These are phyloP conservation scores for Hypanus sabinus DNA, from an alignment of 2,113 vertebrate genomes.

Conservation along the genomic window DNA sequence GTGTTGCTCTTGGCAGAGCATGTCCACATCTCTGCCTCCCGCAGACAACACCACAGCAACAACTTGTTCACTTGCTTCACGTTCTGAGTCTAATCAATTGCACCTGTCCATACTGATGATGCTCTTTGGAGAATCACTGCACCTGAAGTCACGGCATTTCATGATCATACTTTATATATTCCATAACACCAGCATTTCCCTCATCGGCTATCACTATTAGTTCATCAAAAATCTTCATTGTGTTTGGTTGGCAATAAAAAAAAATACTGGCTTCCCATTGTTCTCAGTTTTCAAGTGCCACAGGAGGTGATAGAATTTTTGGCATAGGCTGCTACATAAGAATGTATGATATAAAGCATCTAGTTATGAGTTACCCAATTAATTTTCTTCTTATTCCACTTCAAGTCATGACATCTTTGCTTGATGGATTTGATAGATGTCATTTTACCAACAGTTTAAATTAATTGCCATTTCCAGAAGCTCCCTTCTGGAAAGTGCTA, in stretches of 20 bases:
- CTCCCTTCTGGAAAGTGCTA: too few relatives aligned
- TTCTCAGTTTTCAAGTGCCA: too few relatives aligned
- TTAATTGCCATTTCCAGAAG: background rate
- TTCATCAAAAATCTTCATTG: too few relatives aligned
- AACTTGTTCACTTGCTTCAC: background rate
- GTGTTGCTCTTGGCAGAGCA: slow-evolving; percentile 10
- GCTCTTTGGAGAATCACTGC: background rate
- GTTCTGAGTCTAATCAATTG: background rate
- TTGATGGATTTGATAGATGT: background rate
- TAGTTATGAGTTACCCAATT: background rate
- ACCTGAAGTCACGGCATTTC: background rate
- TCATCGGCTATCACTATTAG: too few relatives aligned
- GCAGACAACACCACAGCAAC: background rate
- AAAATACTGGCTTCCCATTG: too few relatives aligned
- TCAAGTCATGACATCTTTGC: background rate
- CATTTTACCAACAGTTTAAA: background rate
- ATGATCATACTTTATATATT: background rate
- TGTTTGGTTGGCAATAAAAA: too few relatives aligned
- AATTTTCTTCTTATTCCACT: background rate
- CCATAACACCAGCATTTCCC: too few relatives aligned
- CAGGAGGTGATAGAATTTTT: too few relatives aligned
- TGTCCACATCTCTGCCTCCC: background rate
- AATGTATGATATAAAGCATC: background rate
- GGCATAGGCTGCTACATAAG: background rate
- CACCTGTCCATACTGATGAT: background rate